These are phyloP conservation scores for Drosophila virilis DNA, from an alignment of 1,140 invertebrate species.

Conservation along the genomic window DNA sequence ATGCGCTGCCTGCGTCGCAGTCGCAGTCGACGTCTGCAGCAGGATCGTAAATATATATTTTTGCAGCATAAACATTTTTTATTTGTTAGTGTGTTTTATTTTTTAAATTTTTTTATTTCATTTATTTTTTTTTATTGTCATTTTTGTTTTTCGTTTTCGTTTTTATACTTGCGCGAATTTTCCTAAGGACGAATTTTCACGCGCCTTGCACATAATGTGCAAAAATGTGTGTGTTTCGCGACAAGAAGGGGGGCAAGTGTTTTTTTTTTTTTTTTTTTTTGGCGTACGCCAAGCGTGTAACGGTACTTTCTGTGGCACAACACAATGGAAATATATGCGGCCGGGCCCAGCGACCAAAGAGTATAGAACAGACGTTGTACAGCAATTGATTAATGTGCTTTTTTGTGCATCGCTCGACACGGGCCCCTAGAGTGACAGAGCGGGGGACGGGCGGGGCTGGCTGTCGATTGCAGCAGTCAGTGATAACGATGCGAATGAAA, in stretches of 20 bases:
- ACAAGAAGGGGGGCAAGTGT: slow-evolving; percentile 3
- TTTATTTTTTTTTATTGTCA: slow-evolving; percentile 18
- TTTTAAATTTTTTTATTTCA: slow-evolving; percentile 18
- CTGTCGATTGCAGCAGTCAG: slow-evolving; percentile 78
- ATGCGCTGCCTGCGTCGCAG: slow-evolving; percentile 30
- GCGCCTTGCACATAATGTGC: slow-evolving; percentile 74
- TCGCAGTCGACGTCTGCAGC: slow-evolving; percentile 13
- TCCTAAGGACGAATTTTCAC: slow-evolving; percentile 78
- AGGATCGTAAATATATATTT: slow-evolving; percentile 61
- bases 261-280: slow-evolving; percentile 26
- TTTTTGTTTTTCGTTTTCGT: slow-evolving; percentile 28
- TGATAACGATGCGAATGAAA: slow-evolving; percentile 77
- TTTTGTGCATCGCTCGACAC: slow-evolving; percentile 41
- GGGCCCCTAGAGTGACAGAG: neutral
- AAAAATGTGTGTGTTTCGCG: slow-evolving; percentile 24
- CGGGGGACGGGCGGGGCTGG: neutral
- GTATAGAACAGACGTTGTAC: slow-evolving; percentile 50
- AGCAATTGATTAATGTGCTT: slow-evolving; percentile 78
- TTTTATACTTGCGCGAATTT: slow-evolving; percentile 45
- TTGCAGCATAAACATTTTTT: slow-evolving; percentile 76
- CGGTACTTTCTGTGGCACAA: slow-evolving; percentile 60
- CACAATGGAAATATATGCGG: slow-evolving; percentile 74
- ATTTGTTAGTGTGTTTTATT: slow-evolving; percentile 14
- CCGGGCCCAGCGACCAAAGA: slow-evolving; percentile 33
- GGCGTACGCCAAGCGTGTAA: slow-evolving; percentile 69